Evolutionary conservation across 2,797 vertebrate species (phyloP).

Genomic region (Lacerta bilineata): DNA sequence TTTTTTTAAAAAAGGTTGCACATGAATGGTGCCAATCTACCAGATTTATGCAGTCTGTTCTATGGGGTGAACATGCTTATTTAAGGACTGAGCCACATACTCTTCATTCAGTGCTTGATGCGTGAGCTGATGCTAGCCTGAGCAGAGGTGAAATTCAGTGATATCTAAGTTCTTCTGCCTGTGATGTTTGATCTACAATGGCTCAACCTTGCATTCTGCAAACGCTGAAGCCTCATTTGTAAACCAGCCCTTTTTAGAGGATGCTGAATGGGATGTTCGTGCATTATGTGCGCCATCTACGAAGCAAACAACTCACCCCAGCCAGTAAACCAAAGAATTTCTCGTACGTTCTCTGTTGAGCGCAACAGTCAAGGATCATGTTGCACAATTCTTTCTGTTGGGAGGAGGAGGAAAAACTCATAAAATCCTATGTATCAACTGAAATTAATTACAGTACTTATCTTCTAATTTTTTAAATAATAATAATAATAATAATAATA

Average conservation of each 20-base stretch:
- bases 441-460: not conserved
- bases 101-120: not conserved
- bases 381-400: conserved; percentile 98
- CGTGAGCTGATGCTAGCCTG: not conserved
- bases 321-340: conserved; percentile 98
- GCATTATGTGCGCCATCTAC: not conserved
- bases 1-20: not conserved
- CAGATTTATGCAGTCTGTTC: not conserved
- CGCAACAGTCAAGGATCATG: conserved; percentile 99
- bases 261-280: not conserved
- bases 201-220: not conserved
- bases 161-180: not conserved
- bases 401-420: conserved; percentile 57
- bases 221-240: not conserved
- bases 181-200: too few relatives aligned
- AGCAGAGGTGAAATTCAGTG: not conserved
- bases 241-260: not conserved
- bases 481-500: not conserved
- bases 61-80: not conserved
- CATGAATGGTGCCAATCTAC: not conserved
- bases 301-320: conserved; percentile 86
- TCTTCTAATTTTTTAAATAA: not conserved
- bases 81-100: not conserved
- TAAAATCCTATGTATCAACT: conserved; percentile 51
- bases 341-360: conserved; percentile 97